These are phyloP conservation scores for Drosophila testacea DNA, from an alignment of 2,888 invertebrate species.

Conservation along the genomic window DNA sequence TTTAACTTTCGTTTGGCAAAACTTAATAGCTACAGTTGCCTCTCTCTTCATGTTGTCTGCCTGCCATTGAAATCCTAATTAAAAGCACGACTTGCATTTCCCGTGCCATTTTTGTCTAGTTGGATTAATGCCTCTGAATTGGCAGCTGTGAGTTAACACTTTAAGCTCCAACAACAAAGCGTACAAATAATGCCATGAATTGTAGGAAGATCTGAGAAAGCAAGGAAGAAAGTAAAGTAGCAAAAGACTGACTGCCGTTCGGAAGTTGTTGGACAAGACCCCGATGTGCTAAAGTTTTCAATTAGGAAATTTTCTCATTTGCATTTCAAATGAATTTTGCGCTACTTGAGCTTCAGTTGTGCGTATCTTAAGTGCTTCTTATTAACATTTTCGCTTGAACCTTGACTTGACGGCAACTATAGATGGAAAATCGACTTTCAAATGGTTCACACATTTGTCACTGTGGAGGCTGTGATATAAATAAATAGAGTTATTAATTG, in stretches of 20 bases:
- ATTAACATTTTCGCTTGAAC: constrained; percentile 52
- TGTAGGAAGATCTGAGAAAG: neutral
- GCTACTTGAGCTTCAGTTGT: constrained; percentile 58
- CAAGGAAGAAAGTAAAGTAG: constrained; percentile 1
- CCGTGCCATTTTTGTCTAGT: constrained; percentile 18
- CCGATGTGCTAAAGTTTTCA: constrained; percentile 66
- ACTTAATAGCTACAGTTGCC: constrained; percentile 23
- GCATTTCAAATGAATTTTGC: constrained; percentile 75
- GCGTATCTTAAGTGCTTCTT: constrained; percentile 60
- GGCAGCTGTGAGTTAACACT: constrained; percentile 68
- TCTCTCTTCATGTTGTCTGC: neutral
- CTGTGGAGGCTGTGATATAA: neutral
- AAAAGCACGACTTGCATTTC: constrained; percentile 62
- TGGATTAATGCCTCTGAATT: constrained; percentile 58
- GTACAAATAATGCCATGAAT: neutral
- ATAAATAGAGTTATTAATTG: constrained; percentile 4
- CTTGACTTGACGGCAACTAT: constrained; percentile 9
- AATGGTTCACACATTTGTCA: constrained; percentile 23
- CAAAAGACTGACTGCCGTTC: neutral
- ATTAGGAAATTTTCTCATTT: constrained; percentile 74
- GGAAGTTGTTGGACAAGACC: constrained; percentile 28
- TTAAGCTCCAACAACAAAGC: constrained; percentile 52
- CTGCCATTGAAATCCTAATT: constrained; percentile 56
- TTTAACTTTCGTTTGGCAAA: constrained; percentile 40
- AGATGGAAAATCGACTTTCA: constrained; percentile 33